These are phyloP conservation scores for Nannoperca obscura DNA, from an alignment of 2,797 vertebrate species.

Conservation along the genomic window DNA sequence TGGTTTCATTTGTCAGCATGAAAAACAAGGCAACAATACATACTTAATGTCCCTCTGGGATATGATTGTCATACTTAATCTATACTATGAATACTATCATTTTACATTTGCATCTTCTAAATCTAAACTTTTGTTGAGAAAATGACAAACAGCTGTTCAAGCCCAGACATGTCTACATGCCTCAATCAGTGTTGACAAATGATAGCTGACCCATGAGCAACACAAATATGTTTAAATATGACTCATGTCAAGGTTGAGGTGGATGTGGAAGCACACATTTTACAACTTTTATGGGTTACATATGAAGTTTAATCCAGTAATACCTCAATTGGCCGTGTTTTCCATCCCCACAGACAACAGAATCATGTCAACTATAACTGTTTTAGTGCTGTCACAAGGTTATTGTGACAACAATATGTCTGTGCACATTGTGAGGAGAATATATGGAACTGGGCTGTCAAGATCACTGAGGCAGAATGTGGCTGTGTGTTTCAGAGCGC, in stretches of 20 bases:
- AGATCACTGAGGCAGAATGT: conserved; percentile 66
- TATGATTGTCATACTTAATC: neutral
- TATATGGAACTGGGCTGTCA: conserved; percentile 66
- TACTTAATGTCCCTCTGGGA: no score
- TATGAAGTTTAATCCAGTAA: conserved; percentile 46
- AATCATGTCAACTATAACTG: conserved; percentile 57
- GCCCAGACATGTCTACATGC: neutral
- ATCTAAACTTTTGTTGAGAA: neutral
- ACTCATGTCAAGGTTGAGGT: conserved; percentile 25
- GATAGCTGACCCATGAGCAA: conserved; percentile 14
- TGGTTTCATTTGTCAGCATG: neutral
- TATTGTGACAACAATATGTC: conserved; percentile 66
- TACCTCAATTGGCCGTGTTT: conserved; percentile 20
- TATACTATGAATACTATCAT: neutral
- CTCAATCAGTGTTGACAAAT: conserved; percentile 7
- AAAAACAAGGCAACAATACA: no score
- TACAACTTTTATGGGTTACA: conserved; percentile 28
- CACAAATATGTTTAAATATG: conserved; percentile 19
- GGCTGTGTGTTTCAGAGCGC: conserved; percentile 62
- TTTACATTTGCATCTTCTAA: neutral
- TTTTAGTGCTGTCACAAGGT: conserved; percentile 48
- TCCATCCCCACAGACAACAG: conserved; percentile 21
- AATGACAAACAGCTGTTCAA: neutral
- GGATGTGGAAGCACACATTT: conserved; percentile 29
- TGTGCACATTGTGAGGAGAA: conserved; percentile 57